phyloP scores from a whole-genome alignment of 2,113 vertebrate genomes.

The Oreochromis aureus region DNA sequence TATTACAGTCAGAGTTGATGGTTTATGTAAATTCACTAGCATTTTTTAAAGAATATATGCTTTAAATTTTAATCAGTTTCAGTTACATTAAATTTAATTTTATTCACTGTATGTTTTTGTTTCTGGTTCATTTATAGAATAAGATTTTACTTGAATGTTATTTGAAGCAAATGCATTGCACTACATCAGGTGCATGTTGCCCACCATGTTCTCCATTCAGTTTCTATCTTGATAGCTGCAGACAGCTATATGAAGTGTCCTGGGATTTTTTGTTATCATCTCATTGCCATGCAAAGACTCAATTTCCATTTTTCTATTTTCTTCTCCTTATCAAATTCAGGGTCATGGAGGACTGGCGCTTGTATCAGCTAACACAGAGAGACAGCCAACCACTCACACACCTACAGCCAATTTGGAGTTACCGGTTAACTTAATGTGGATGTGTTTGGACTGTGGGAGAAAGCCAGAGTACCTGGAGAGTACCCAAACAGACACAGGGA shows the following conservation, averaged over 20 bases:
- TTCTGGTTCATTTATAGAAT: neutral
- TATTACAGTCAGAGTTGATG: slow-evolving; percentile 4
- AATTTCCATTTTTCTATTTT: neutral
- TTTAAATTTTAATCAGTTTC: slow-evolving; percentile 28
- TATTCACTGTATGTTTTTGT: neutral
- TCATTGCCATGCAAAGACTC: slow-evolving; percentile 1
- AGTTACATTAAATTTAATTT: neutral
- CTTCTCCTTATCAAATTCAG: neutral
- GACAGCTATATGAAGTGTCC: neutral
- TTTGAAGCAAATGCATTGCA: slow-evolving; percentile 23
- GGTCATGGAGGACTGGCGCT: neutral
- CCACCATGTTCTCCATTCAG: neutral
- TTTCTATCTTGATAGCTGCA: neutral
- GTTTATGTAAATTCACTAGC: slow-evolving; percentile 1
- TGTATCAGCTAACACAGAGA: neutral
- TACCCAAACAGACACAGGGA: neutral
- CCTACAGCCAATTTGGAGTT: neutral
- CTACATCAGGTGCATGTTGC: neutral
- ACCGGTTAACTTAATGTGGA: neutral
- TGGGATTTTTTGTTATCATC: neutral
- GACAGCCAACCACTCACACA: neutral
- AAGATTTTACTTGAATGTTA: neutral
- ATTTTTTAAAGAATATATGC: neutral
- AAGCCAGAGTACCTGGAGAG: neutral
- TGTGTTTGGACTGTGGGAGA: neutral